Evolutionary conservation across 2,888 invertebrate genomes (phyloP).

Genomic region (Trichogramma evanescens): DNA sequence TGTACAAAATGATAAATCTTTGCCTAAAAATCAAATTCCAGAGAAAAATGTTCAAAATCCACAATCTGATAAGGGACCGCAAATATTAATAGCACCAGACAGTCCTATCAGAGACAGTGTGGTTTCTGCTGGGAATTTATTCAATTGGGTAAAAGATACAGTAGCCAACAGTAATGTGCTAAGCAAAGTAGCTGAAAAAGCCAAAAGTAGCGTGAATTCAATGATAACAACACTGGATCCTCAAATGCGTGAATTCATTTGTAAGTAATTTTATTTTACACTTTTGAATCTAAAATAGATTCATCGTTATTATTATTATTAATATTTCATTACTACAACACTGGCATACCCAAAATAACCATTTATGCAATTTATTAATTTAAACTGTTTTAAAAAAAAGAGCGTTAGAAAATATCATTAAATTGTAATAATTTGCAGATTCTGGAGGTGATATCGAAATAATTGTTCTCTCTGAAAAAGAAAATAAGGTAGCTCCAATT

Average conservation of each 20-base stretch:
- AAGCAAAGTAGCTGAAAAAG: slow-evolving; percentile 65
- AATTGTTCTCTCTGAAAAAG: slow-evolving; percentile 70
- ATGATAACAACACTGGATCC: slow-evolving; percentile 84
- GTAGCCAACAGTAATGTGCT: slow-evolving; percentile 59
- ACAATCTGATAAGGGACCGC: slow-evolving; percentile 15
- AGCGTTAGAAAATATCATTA: too few relatives aligned
- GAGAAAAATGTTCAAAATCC: slow-evolving; percentile 13
- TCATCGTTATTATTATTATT: not conserved
- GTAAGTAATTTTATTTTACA: slow-evolving; percentile 52
- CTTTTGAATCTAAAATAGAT: not conserved
- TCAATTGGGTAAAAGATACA: slow-evolving; percentile 66
- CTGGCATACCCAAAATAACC: too few relatives aligned
- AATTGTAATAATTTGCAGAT: slow-evolving; percentile 49
- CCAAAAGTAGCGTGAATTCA: slow-evolving; percentile 73
- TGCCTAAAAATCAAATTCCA: not conserved
- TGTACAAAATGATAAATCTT: not conserved
- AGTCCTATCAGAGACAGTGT: slow-evolving; percentile 24
- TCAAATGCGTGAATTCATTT: slow-evolving; percentile 80
- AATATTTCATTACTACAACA: not conserved
- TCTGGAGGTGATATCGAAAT: slow-evolving; percentile 73
- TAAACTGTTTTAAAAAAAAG: too few relatives aligned
- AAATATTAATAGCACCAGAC: slow-evolving; percentile 12
- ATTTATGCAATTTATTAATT: too few relatives aligned
- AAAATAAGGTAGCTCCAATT: slow-evolving; percentile 66
- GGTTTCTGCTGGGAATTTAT: slow-evolving; percentile 52